phyloP scores from a whole-genome alignment of 2,797 vertebrate species.

The Hyperoplus immaculatus region DNA sequence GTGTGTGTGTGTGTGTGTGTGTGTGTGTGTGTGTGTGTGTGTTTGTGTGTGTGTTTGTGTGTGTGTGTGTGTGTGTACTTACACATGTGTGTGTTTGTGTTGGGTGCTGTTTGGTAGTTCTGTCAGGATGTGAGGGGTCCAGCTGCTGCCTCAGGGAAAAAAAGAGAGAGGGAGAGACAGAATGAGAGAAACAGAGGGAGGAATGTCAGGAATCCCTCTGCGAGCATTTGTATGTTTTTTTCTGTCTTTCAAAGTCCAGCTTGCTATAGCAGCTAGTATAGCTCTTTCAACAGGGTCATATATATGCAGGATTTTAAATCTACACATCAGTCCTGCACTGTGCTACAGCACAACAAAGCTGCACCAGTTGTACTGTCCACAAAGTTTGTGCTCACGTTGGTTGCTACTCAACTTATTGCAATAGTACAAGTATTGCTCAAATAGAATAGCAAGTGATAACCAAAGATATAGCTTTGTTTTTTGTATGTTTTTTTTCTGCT shows the following conservation, averaged over 20 bases:
- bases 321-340: not conserved
- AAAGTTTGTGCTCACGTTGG: not conserved
- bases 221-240: conserved; percentile 63
- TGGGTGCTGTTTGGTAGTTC: conserved; percentile 53
- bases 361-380: not conserved
- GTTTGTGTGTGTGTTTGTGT: conserved; percentile 23
- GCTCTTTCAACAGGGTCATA: conserved; percentile 8
- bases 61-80: conserved; percentile 15
- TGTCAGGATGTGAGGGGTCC: conserved; percentile 72
- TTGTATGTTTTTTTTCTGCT: not conserved
- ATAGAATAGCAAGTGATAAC: too few species aligned
- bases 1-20: conserved; percentile 29
- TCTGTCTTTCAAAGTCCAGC: conserved; percentile 31
- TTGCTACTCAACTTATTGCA: not conserved
- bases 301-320: not conserved
- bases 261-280: not conserved
- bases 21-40: not conserved
- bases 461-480: too few species aligned
- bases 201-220: conserved; percentile 80
- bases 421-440: not conserved
- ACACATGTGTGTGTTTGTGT: conserved; percentile 11
- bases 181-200: conserved; percentile 47
- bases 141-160: conserved; percentile 72
- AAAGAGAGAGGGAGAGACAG: conserved; percentile 20
- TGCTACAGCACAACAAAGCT: not conserved